A percentile compares a stretch with the other conserved stretches of the same genome.
These are phyloP conservation scores for Gracilinanus agilis DNA, from an alignment of 2,113 vertebrate species.

Conservation along the genomic window DNA sequence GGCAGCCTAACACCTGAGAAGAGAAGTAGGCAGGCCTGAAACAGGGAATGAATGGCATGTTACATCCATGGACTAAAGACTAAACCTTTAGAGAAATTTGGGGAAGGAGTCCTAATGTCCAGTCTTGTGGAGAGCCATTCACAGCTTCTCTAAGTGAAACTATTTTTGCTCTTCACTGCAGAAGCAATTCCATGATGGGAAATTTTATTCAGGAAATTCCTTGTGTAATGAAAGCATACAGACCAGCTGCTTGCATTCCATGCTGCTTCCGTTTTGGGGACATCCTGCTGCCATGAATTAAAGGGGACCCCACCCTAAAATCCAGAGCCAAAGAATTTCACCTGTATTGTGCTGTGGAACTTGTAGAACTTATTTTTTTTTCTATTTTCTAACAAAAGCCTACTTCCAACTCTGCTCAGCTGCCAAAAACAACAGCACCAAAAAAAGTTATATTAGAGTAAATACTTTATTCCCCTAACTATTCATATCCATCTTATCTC, in stretches of 20 bases:
- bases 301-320: not conserved
- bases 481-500: not conserved
- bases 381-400: not conserved
- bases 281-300: not conserved
- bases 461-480: not conserved
- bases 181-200: not conserved
- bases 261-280: not conserved
- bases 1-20: not conserved
- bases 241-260: not conserved
- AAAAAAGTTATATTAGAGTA: accelerated
- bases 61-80: not conserved
- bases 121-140: not conserved
- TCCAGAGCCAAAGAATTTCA: not conserved
- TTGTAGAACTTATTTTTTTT: not conserved
- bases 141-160: not conserved
- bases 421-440: not conserved
- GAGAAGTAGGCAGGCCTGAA: not conserved
- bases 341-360: too few species aligned
- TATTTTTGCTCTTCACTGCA: not conserved
- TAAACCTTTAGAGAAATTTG: not conserved
- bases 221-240: not conserved
- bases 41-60: not conserved
- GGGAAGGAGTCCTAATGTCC: not conserved
- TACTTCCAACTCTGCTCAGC: not conserved
- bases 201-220: conserved; percentile 18